Base-by-base conservation (phyloP, 2,113 vertebrate species). In the Platysternon megacephalum region DNA sequence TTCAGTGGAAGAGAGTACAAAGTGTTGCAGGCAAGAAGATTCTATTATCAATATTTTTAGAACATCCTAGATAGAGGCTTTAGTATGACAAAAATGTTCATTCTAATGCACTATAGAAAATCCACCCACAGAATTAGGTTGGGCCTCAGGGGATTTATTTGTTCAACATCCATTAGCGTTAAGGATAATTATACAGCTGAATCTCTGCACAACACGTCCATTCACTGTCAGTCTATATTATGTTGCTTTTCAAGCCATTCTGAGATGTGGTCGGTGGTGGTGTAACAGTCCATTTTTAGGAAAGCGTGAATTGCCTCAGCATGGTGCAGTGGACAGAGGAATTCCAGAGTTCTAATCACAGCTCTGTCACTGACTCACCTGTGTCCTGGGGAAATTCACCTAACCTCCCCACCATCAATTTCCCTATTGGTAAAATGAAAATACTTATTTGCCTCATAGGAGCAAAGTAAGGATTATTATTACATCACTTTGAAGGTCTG, bases 131-230 rank as follows among this genome's bases (percentile, higher is more conserved):
- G 29, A 84, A 52, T 4, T 44, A 21, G 49, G n/a, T 4, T 82
- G 55, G 26, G 8, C n/a, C 82, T 91, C 56, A 32, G 68, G 49
- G 29, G 72, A 58, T 74, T 93, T 83, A 48, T 91, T 11, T 90
- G 68, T 28, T 83, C 85, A 74, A 39, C 5, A 49, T 3, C 42
- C 28, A 42, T 10, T 24, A 86, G 53, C 12, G 9, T 17, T 78
- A 91, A 90, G 0, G 1, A 32, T 6, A 56, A 72, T 49, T 26
- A 26, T 2, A 19, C 4, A 90, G 80, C 24, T 28, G 14, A 76
- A 48, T 12, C 21, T 32, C 58, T 49, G 56, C 65, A 80, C 58
- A 74, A 49, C 4, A 26, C 0, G 0, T 39, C 32, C 0, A 0
- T 32, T 51, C 48, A 11, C 49, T 11, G 7, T 22, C 88, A 28